Evolutionary conservation across 2,113 vertebrate genomes (phyloP), one percentile per base, ranked within the genome.

Genomic region (Hymenochirus boettgeri): DNA sequence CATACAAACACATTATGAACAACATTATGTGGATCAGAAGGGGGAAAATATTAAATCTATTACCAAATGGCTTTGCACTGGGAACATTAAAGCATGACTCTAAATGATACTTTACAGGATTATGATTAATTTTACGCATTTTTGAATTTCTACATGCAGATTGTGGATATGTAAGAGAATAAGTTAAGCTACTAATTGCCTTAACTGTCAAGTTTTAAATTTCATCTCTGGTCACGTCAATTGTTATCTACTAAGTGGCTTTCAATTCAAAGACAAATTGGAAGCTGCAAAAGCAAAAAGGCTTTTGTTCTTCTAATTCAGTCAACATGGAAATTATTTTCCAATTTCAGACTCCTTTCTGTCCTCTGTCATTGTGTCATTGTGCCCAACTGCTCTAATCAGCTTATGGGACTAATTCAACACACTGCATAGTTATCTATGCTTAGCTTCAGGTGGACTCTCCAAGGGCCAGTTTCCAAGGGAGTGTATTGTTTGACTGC

Each of bases 241-340:
- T 88, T 86, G 83, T 89, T 80, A 85, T 82, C 80, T 78, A 85
- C 85, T 85, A 86, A 89, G 83, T 87, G 85, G 86, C 86, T 90
- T 87, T 86, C 83, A 85, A 85, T 88, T 83, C 78, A 66, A n/a
- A 39, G 75, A 84, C 86, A 84, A 88, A 87, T 87, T 89, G 87
- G 90, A 91, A 87, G 83, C 85, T 87, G 80, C 83, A 85, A 84
- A 77, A 80, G 86, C 85, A 89, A 88, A 84, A 82, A 78, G 77
- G 78, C 83, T 86, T 90, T 89, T 92, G 86, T 90, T 87, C 85
- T 81, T 87, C 83, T 89, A 90, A 89, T 90, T 91, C 85, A 85
- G 85, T 88, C 87, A 88, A 88, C 87, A 89, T 88, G 88, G 87
- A 90, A 89, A 89, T 90, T 85, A 88, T 89, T 89, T 88, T 88